Base-by-base conservation (phyloP, 2,113 vertebrate genomes). In the Oncorhynchus clarkii region DNA sequence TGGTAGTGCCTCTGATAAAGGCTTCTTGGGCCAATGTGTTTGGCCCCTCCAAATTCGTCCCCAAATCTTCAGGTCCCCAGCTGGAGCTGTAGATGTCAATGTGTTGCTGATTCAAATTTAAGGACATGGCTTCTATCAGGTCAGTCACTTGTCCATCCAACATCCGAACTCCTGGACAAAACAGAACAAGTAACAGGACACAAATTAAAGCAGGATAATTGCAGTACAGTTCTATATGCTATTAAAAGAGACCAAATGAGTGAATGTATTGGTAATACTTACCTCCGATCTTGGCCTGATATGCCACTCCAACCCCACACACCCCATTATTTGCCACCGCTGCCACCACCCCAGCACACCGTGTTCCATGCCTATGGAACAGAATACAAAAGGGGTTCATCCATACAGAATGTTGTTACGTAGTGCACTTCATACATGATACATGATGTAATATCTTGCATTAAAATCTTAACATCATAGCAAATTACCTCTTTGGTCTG, bases 21-120 rank as follows among this genome's bases (percentile, higher is more conserved):
- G 94, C 95, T 24, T 92, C 81, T 0, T 0, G 14, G 1, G 93
- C 91, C 74, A 95, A 87, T 16, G 71, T 0, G 0, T 93, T 93
- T 0, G 93, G 94, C 6, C 95, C 92, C 0, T 93, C 93, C 81
- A 95, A 88, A 0, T 89, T 93, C 66, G 72, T 86, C 1, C 94
- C 94, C 0, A 94, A 85, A 0, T 96, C 94, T 77, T 87, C 72
- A 0, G 95, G 93, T 2, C 93, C 94, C 95, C 95, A 95, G 86
- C 94, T 95, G 83, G 94, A 90, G 0, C 94, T 95, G 81, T 93
- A 95, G 89, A 94, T 87, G 81, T 95, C 89, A 68, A 94, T 91
- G 85, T 95, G 80, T 80, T 95, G 95, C 0, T 91, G 87, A 0
- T 4, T 91, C 39, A 94, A 85, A 73, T 92, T 93, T 77, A 95